Evolutionary conservation across 2,888 invertebrate genomes (phyloP).

Genomic region (Drosophila falleni): DNA sequence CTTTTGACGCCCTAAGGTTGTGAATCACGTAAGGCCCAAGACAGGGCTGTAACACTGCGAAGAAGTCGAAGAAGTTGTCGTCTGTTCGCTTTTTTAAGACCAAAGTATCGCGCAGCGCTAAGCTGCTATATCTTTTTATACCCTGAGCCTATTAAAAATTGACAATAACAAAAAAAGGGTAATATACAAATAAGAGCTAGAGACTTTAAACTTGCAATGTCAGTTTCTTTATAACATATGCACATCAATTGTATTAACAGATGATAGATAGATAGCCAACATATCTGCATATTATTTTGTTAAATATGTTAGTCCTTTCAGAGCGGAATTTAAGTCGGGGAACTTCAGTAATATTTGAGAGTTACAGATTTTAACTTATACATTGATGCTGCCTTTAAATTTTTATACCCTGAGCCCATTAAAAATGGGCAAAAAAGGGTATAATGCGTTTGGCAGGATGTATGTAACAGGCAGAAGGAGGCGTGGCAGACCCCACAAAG

Average conservation of each 20-base stretch:
- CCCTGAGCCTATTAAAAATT: not conserved
- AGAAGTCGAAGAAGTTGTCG: conserved; percentile 29
- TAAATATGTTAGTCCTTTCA: no score
- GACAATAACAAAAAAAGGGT: not conserved
- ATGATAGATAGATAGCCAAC: not conserved
- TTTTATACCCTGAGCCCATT: no score
- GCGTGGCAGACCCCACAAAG: no score
- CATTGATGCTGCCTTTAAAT: no score
- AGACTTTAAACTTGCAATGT: not conserved
- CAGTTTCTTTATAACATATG: not conserved
- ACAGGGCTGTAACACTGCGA: conserved; percentile 34
- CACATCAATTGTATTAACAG: not conserved
- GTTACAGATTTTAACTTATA: no score
- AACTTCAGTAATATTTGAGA: no score
- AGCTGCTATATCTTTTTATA: conserved; percentile 37
- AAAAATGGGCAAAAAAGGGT: no score
- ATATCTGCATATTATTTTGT: no score
- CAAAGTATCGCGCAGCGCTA: conserved; percentile 34
- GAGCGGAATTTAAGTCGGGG: no score
- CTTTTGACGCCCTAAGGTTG: conserved; percentile 19
- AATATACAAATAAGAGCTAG: not conserved
- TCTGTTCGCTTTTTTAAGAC: conserved; percentile 51
- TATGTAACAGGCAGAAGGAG: no score
- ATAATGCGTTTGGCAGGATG: no score
- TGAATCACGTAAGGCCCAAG: conserved; percentile 33